Percentiles rank a stretch among this genome's conserved stretches.
Evolutionary conservation across 2,113 vertebrate genomes (phyloP).

Genomic region (Balaeniceps rex): DNA sequence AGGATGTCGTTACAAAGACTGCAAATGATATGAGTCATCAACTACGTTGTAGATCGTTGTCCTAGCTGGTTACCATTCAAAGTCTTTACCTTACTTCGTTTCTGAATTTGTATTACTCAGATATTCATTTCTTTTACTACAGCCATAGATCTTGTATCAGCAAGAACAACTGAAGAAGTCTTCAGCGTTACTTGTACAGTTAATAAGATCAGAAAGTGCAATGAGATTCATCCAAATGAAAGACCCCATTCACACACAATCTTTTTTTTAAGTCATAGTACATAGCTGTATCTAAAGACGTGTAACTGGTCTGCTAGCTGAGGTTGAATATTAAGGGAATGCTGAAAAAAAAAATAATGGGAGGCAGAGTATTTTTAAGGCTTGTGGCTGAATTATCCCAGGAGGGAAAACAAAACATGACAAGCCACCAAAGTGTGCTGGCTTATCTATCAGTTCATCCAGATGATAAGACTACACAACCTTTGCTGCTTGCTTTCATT

Average conservation of each 20-base stretch:
- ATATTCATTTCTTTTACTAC: neutral
- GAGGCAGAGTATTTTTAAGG: neutral
- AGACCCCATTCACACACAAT: neutral
- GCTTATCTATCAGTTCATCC: constrained; percentile 20
- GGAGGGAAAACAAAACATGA: constrained; percentile 36
- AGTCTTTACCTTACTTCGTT: neutral
- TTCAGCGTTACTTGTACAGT: neutral
- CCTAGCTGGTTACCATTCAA: neutral
- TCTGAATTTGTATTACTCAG: neutral
- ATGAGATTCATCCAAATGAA: neutral
- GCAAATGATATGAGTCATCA: neutral
- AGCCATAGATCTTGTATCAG: neutral
- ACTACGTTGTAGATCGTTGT: neutral
- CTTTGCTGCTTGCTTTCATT: constrained; percentile 29
- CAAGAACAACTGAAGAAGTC: neutral
- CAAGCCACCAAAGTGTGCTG: constrained; percentile 15
- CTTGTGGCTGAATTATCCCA: constrained; percentile 6
- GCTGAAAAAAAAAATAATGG: neutral
- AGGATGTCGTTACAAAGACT: neutral
- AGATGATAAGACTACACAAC: constrained; percentile 15
- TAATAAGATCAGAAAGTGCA: neutral
- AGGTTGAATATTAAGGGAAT: neutral
- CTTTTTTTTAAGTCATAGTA: neutral
- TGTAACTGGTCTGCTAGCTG: neutral
- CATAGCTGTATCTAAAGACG: neutral